phyloP scores from a whole-genome alignment of 2,113 vertebrate genomes.

The Triplophysa dalaica region DNA sequence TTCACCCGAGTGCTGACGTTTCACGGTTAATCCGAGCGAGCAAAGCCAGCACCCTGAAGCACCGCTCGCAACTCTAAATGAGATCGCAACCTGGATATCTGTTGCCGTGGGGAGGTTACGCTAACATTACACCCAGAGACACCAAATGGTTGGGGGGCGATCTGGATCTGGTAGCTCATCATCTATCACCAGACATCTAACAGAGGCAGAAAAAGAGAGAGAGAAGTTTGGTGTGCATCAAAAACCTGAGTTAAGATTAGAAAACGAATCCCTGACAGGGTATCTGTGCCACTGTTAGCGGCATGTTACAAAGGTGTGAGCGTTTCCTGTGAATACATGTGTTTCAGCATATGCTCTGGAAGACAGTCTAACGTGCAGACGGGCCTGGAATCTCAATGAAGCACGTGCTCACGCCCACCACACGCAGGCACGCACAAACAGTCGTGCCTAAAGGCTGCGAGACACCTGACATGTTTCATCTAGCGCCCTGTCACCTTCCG shows the following conservation, averaged over 20 bases:
- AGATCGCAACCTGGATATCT: conserved; percentile 1
- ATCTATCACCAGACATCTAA: conserved; percentile 1
- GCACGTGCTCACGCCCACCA: conserved; percentile 13
- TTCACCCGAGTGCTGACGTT: background rate
- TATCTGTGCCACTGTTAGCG: background rate
- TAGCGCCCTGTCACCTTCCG: conserved; percentile 61
- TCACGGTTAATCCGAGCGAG: background rate
- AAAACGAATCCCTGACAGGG: background rate
- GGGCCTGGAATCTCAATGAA: conserved; percentile 58
- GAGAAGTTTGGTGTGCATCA: background rate
- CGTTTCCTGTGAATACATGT: background rate
- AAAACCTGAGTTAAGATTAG: background rate
- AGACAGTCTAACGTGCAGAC: background rate
- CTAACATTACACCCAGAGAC: background rate
- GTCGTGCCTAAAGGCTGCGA: conserved; percentile 64
- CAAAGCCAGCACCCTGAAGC: background rate
- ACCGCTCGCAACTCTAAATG: conserved; percentile 5
- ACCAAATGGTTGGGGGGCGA: background rate
- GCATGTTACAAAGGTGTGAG: conserved; percentile 13
- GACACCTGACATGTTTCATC: conserved; percentile 75
- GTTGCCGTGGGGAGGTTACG: background rate
- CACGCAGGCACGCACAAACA: conserved; percentile 2
- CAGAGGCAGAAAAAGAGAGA: background rate
- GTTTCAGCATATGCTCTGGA: background rate
- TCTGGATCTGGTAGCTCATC: background rate